A percentile compares a stretch with the other conserved stretches of the same genome.
Evolutionary conservation across 1,140 invertebrate species (phyloP).

Genomic region (Neodiprion virginianus): DNA sequence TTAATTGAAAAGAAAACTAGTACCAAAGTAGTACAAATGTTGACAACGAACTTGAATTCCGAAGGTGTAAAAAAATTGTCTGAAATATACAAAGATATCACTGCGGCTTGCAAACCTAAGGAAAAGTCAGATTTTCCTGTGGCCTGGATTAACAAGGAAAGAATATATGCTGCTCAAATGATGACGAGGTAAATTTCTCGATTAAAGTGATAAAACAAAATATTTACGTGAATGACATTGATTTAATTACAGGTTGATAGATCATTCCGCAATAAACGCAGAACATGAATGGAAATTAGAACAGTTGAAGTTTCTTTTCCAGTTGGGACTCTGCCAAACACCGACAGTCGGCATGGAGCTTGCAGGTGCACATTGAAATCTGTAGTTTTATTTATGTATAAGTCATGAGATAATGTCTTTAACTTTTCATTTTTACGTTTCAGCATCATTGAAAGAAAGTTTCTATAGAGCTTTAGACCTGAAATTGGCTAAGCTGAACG

Average conservation of each 20-base stretch:
- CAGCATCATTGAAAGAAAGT: constrained; percentile 64
- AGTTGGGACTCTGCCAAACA: constrained; percentile 69
- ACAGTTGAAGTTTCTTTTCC: constrained; percentile 70
- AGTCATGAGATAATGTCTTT: constrained; percentile 18
- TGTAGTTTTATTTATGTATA: constrained; percentile 18
- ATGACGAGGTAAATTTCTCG: constrained; percentile 59
- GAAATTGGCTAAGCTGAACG: constrained; percentile 67
- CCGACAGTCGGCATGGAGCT: constrained; percentile 65
- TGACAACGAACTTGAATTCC: constrained; percentile 66
- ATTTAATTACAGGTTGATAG: constrained; percentile 62
- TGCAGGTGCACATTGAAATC: constrained; percentile 58
- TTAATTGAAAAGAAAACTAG: constrained; percentile 76
- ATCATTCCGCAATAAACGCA: constrained; percentile 65
- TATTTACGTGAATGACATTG: constrained; percentile 12
- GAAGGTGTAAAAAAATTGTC: constrained; percentile 69
- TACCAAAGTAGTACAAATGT: constrained; percentile 67
- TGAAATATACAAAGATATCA: constrained; percentile 66
- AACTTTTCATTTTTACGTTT: constrained; percentile 32
- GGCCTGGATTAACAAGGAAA: constrained; percentile 71
- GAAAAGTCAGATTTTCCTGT: constrained; percentile 56
- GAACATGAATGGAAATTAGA: constrained; percentile 71
- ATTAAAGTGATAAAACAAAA: constrained; percentile 10
- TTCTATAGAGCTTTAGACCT: constrained; percentile 72
- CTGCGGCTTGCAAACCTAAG: constrained; percentile 60
- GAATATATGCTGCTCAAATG: constrained; percentile 70